Base-by-base conservation (phyloP, 2,888 invertebrate genomes). In the Sarcophaga variegata region DNA sequence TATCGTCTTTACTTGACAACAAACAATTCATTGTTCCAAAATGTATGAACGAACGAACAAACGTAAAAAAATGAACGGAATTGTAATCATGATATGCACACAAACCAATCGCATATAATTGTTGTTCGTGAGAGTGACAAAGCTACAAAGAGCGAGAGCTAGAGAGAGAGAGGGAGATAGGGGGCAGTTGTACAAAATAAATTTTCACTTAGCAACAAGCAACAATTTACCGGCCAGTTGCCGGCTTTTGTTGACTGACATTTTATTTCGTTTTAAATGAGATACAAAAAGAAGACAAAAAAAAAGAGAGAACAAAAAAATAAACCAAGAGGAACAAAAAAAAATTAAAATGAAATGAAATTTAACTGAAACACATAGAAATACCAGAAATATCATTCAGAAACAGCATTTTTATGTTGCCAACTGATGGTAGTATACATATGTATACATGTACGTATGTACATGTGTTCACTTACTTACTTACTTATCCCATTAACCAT, bases 11-110 rank as follows among this genome's bases (percentile, higher is more conserved):
- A 69, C 81, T 78, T 85, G 75, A 70, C 79, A 84, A 84, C 85
- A 78, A 85, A 82, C 79, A 76, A 76, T 72, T 90, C 86, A 89
- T 89, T 89, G 84, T 84, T 88, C 1, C n/a, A 6, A 22, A 47
- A 47, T 75, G 64, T 62, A 54, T 74, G 54, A 74, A 54, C 17
- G 4, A 54, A 54, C 4, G 14, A 17, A 54, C 4, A 4, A 17
- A 54, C 54, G 17, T 54, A 14, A 14, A 14, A 5, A 54, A 54
- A 14, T 20, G 17, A 54, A 62, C 76, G 62, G 62, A 67, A 81
- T 63, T 87, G 70, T 81, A 54, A 17, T 54, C 12, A 54, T 17
- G 54, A 17, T 54, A 78, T 84, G 37, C 77, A 86, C 81, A 77
- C 83, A 86, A 76, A 76, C 76, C 47, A 54, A 77, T 66, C 17